Evolutionary conservation across 2,888 invertebrate species (phyloP), one percentile per base, ranked within the genome.

Genomic region (Archips xylosteana): DNA sequence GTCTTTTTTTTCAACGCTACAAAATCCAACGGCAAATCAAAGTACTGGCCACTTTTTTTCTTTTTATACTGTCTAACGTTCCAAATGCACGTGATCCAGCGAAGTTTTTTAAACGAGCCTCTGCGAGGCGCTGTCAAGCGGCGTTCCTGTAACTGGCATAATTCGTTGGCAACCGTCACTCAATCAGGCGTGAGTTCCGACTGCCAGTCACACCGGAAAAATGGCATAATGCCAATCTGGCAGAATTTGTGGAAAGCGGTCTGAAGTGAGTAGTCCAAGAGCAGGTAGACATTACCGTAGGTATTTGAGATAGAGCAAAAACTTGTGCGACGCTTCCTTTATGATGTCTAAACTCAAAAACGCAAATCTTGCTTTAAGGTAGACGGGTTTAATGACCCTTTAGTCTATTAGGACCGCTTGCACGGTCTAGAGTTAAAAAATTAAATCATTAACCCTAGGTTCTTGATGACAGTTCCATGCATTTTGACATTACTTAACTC

Each of bases 161-260:
- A 65, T 71, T 65, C 65, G 47, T 62, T 34, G 71, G 71, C 64
- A 64, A 64, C 64, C 64, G 71, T 71, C 71, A 65, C 71, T 71
- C 71, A 71, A 59, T 59, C 71, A 71, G 64, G 47, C 64, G 59
- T 32, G 51, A 39, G 62, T 54, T 61, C 39, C 59, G 61, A 34
- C 51, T 69, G 60, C 61, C 39, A 36, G 39, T 51, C 69, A 49
- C 69, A 61, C 60, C 47, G 36, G 59, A 39, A 51, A 60, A 69
- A 61, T 69, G 69, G 51, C 59, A 61, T 49, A 23, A 34, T 64
- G 64, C 49, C 64, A 64, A 34, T 34, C n/a, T 9, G 34, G 39
- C 10, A 1, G n/a, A 39, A 36, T 23, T 45, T 54, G 54, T 15
- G 51, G 51, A 8, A 54, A 23, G 54, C 9, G 54, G 54, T 13